phyloP scores from a whole-genome alignment of 2,797 vertebrate genomes.

The Cirrhinus molitorella region DNA sequence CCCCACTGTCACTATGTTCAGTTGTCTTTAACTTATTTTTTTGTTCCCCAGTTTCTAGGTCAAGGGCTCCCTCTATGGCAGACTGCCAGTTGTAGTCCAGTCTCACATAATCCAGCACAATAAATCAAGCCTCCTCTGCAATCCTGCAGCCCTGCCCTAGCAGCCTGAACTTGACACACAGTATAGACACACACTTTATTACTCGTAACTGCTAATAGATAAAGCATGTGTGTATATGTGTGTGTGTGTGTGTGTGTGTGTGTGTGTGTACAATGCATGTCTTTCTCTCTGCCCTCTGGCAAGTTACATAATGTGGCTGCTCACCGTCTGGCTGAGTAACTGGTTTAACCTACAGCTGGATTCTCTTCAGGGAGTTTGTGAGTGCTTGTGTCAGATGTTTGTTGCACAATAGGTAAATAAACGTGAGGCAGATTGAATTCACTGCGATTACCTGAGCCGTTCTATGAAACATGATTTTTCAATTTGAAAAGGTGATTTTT shows the following conservation, averaged over 20 bases:
- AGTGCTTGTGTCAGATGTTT: constrained; percentile 2
- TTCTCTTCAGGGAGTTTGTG: constrained; percentile 21
- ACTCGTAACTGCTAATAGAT: constrained; percentile 35
- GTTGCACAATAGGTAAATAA: constrained; percentile 20
- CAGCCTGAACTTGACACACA: constrained; percentile 34
- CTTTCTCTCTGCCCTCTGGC: constrained; percentile 19
- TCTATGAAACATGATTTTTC: background rate
- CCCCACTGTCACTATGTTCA: constrained; percentile 61
- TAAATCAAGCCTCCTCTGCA: constrained; percentile 79
- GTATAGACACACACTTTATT: constrained; percentile 29
- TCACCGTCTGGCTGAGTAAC: constrained; percentile 37
- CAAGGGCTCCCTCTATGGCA: constrained; percentile 81
- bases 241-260: constrained; percentile 24
- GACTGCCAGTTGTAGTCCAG: constrained; percentile 73
- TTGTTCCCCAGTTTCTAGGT: constrained; percentile 73
- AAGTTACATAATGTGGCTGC: constrained; percentile 27
- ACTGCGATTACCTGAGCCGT: background rate
- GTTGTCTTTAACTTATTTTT: constrained; percentile 25
- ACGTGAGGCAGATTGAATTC: background rate
- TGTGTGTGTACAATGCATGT: constrained; percentile 32
- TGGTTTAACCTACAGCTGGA: constrained; percentile 40
- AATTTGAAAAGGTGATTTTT: background rate
- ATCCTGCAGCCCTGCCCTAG: constrained; percentile 19
- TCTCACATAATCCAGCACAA: constrained; percentile 79
- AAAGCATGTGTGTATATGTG: constrained; percentile 9